Conservation (phyloP, 2,888 invertebrate species). For the Hecatera dysodea region DNA sequence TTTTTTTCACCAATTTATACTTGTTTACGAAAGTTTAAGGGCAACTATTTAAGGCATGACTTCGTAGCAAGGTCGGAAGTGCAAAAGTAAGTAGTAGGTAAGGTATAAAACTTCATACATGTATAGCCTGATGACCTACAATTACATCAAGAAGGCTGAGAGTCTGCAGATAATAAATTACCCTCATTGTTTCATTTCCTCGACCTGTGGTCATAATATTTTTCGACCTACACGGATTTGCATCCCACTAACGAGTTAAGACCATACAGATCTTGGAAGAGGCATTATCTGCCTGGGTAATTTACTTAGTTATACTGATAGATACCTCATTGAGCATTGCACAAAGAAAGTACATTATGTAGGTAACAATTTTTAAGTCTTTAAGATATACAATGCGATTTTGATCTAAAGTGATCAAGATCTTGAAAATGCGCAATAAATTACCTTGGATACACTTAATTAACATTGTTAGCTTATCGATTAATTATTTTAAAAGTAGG, state of each 20-base stretch:
- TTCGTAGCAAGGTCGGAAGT: slow-evolving; percentile 10
- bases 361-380: not conserved
- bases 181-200: slow-evolving; percentile 42
- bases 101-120: slow-evolving; percentile 15
- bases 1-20: not conserved
- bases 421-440: not conserved
- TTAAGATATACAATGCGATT: not conserved
- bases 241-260: slow-evolving; percentile 7
- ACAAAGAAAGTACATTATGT: not conserved
- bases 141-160: slow-evolving; percentile 12
- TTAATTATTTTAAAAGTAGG: slow-evolving; percentile 2
- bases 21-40: slow-evolving; percentile 51
- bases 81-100: slow-evolving; percentile 10
- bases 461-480: slow-evolving; percentile 17
- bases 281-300: not conserved
- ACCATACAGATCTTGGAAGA: slow-evolving; percentile 2
- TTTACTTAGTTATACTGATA: not conserved
- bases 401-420: not conserved
- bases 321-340: not conserved
- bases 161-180: slow-evolving; percentile 11
- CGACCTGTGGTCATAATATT: slow-evolving; percentile 39
- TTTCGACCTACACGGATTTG: slow-evolving; percentile 26
- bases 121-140: slow-evolving; percentile 21
- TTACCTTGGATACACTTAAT: not conserved
- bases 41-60: slow-evolving; percentile 22